Percentiles rank a stretch among this genome's conserved stretches.
Conservation (phyloP, 2,888 invertebrate species). For the Drosophila cracens region DNA sequence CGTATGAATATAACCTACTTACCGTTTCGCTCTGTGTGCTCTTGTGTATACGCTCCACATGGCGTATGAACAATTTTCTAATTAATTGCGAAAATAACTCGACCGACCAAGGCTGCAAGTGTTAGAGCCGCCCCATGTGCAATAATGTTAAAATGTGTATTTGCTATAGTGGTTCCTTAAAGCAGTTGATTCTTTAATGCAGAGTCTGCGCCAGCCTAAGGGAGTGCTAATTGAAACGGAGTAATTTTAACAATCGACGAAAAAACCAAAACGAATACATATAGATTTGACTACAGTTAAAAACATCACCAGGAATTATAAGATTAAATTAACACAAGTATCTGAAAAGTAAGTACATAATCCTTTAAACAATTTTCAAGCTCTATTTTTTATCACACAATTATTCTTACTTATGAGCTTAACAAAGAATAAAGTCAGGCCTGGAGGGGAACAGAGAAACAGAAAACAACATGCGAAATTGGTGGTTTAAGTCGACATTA, state of each 20-base stretch:
- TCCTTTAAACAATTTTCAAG: not conserved
- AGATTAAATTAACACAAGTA: constrained; percentile 8
- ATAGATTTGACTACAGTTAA: not conserved
- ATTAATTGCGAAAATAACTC: constrained; percentile 46
- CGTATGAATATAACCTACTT: constrained; percentile 51
- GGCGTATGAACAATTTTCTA: constrained; percentile 38
- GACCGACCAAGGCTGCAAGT: constrained; percentile 25
- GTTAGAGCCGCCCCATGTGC: constrained; percentile 2
- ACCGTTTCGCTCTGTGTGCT: not conserved
- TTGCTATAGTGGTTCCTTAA: not conserved
- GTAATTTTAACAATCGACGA: constrained; percentile 1
- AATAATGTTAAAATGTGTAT: constrained; percentile 18
- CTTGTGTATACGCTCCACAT: constrained; percentile 5
- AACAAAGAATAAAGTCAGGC: not conserved
- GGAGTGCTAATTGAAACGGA: not conserved
- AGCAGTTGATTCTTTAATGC: constrained; percentile 12
- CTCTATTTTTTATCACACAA: not conserved
- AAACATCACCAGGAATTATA: constrained; percentile 17
- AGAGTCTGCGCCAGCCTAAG: constrained; percentile 1
- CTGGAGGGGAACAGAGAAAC: too few species aligned
- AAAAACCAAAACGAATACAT: constrained; percentile 3
- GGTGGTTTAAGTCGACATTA: not conserved
- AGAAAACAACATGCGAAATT: not conserved
- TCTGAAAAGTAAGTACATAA: constrained; percentile 39
- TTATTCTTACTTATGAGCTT: not conserved